Evolutionary conservation across 2,888 invertebrate species (phyloP), one percentile per base, ranked within the genome.

Genomic region (Endomychus coccineus): DNA sequence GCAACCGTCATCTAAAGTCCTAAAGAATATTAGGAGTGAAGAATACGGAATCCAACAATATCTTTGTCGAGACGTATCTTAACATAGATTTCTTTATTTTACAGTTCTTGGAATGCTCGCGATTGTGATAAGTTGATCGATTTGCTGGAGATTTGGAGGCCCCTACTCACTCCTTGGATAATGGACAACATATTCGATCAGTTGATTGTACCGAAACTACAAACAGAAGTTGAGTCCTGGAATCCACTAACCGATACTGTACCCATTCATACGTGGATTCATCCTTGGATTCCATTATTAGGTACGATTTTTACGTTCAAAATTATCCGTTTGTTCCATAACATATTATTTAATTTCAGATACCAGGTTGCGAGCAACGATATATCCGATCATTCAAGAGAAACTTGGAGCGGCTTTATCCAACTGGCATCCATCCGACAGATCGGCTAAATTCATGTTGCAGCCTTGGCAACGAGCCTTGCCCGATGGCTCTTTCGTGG

Each of bases 351-450:
- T 42, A 28, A 34, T 52, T 52, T 17, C 40, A 62, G 63, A 66
- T 51, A 44, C 55, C 3, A 50, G 53, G 41, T 48, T 66, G 10
- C 61, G 64, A 43, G 38, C 50, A 1, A 67, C 70, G 1, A 79
- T 94, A 19, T 95, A 91, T 70, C 89, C 91, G 1, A 79, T 86
- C 25, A 91, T 99, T 51, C 77, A 96, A 27, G 83, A 92, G 33
- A 96, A 96, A 59, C 71, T 98, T 31, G 85, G 88, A 16, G 75
- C 76, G 21, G 96, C 96, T 7, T 71, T 98, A 43, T 74, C 77
- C n/a, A 83, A 83, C 34, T 98, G 97, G 97, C 87, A 92, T 68
- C 95, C 96, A 0, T 87, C 87, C 0, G 97, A 97, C 70, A 74
- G 79, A 22, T 96, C 96, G 0, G 97, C 96, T 0, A 78, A 88